A percentile compares a stretch with the other conserved stretches of the same genome.
Evolutionary conservation across 37 sponge, comb jelly and placozoan genomes (phyloP).

Genomic region (Beroe forskalii): DNA sequence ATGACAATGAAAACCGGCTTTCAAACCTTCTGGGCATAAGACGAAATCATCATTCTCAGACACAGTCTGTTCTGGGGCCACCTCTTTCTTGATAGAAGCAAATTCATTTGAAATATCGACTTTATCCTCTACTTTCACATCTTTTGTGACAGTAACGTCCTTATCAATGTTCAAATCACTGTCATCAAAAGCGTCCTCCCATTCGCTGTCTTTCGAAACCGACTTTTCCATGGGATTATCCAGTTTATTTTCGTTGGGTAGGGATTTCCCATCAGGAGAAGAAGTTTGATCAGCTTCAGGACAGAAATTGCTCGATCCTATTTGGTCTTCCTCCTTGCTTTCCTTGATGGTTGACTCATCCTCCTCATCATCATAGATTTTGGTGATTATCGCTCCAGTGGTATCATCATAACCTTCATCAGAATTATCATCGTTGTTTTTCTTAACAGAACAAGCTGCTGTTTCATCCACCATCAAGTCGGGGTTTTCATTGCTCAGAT

Average conservation of each 20-base stretch:
- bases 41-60: background rate
- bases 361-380: too few species aligned
- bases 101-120: too few species aligned
- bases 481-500: background rate
- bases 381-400: too few species aligned
- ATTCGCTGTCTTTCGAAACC: background rate
- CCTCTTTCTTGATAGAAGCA: too few species aligned
- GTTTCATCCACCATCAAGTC: background rate
- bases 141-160: too few species aligned
- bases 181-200: background rate
- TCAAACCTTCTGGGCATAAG: background rate
- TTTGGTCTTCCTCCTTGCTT: background rate
- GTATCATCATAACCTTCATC: too few species aligned
- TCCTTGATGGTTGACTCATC: background rate
- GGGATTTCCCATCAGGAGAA: background rate
- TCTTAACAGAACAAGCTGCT: background rate
- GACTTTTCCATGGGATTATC: background rate
- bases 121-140: too few species aligned
- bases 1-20: too few species aligned
- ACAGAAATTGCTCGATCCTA: too few species aligned
- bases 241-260: background rate
- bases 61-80: too few species aligned
- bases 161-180: background rate
- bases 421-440: background rate
- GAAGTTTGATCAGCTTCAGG: too few species aligned